Base-by-base conservation (phyloP, 35 echinoderm and acorn worm genomes). In the Strongylocentrotus purpuratus region DNA sequence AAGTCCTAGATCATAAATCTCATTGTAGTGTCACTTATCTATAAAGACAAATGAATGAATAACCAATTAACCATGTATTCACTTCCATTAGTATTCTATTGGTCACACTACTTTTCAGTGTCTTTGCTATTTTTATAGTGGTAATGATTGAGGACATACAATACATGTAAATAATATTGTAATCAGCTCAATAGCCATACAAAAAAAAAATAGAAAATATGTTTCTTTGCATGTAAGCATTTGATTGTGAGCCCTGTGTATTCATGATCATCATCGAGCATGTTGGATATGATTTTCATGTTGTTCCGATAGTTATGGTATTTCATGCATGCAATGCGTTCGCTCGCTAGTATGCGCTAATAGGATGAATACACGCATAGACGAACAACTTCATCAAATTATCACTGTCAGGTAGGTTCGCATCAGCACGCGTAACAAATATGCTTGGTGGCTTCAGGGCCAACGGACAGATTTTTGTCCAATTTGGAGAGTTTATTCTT, bases 371-470 rank as follows among this genome's bases (percentile, higher is more conserved):
- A 22, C 45, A 46, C 15, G 87, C 87, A 89, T 89, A 9, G 87
- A 28, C 45, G 87, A 33, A 45, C 87, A 89, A 78, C 87, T 89
- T 89, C 87, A 89, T 89, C 87, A 89, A 89, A 89, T 89, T 89
- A 89, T 33, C 15, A 15, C 45, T 89, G 87, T 10, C 87, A 89
- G 33, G 45, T 45, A 89, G 45, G 15, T 17, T 33, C 45, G 32
- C 87, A 89, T 89, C 87, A 89, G 45, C 87, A 89, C 5, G 33
- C 2, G 33, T 89, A 89, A 89, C 87, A 89, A 78, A 89, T 89
- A 46, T 89, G 87, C 33, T 89, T 20, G 12, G 45, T 46, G 45
- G 33, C 87, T 31, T 15, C 32, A 33, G 87, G 87, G 87, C 33
- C 32, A 89, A 46, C n/a, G 87, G 45, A 46, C 33, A 45, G 87